Evolutionary conservation across 2,888 invertebrate genomes (phyloP).

Genomic region (Xestia rhomboidea): DNA sequence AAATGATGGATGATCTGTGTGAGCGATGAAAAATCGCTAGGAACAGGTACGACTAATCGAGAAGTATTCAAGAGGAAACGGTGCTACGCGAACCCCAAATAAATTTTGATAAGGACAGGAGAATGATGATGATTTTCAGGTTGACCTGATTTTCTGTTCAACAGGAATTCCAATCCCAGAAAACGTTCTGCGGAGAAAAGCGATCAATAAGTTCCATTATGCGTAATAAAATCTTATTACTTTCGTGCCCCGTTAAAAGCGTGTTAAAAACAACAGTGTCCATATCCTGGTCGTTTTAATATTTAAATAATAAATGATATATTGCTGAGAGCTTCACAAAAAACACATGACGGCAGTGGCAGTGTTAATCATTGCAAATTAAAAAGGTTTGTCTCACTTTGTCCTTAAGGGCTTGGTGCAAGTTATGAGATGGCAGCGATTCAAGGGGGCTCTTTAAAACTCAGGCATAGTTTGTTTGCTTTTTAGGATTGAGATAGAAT

Average conservation of each 20-base stretch:
- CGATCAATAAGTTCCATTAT: not conserved
- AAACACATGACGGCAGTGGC: conserved; percentile 50
- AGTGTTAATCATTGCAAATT: conserved; percentile 69
- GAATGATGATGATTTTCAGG: not conserved
- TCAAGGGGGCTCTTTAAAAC: too few species aligned
- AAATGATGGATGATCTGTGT: too few species aligned
- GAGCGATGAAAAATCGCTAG: too few species aligned
- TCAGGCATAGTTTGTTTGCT: too few species aligned
- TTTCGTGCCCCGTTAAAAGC: conserved; percentile 16
- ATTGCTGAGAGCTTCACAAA: conserved; percentile 39
- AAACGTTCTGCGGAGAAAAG: conserved; percentile 8
- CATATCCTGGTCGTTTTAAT: conserved; percentile 42
- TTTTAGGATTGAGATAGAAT: too few species aligned
- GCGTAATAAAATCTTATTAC: conserved; percentile 17
- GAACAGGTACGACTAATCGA: too few species aligned
- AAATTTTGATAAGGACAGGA: too few species aligned
- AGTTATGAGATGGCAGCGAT: conserved; percentile 3
- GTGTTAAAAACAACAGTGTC: conserved; percentile 43
- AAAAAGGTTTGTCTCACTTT: conserved; percentile 66
- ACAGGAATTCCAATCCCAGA: not conserved
- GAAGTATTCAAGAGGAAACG: too few species aligned
- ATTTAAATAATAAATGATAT: conserved; percentile 52
- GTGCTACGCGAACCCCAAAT: too few species aligned
- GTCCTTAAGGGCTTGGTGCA: conserved; percentile 45
- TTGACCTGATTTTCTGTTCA: not conserved